These are phyloP conservation scores for Drosophila parvula DNA, from an alignment of 1,140 invertebrate genomes.

Conservation along the genomic window DNA sequence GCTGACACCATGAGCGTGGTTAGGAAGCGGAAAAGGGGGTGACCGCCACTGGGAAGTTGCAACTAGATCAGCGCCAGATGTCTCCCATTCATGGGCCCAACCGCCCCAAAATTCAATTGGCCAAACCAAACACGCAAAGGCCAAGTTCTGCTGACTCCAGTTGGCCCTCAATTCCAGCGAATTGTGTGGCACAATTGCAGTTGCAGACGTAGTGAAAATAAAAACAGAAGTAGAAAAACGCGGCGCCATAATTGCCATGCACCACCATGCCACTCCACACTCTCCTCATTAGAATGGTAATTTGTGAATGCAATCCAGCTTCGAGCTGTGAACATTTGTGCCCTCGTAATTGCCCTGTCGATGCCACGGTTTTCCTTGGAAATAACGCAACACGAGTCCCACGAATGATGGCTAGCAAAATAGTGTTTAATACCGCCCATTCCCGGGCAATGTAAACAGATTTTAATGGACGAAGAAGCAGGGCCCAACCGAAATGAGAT, in stretches of 20 bases:
- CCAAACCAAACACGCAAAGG: constrained; percentile 70
- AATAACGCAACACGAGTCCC: constrained; percentile 41
- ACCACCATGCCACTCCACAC: constrained; percentile 41
- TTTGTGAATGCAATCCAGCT: constrained; percentile 73
- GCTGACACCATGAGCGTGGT: constrained; percentile 44
- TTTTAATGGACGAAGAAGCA: constrained; percentile 21
- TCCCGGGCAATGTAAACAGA: constrained; percentile 38
- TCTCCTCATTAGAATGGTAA: constrained; percentile 75
- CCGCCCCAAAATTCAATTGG: constrained; percentile 61
- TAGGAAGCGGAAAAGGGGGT: constrained; percentile 1
- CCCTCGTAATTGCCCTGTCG: constrained; percentile 48
- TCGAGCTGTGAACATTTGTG: constrained; percentile 61
- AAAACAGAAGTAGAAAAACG: constrained; percentile 25
- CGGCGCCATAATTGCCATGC: constrained; percentile 70
- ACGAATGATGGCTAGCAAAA: constrained; percentile 32
- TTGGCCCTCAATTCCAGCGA: constrained; percentile 40
- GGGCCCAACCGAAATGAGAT: constrained; percentile 27
- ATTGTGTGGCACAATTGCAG: constrained; percentile 42
- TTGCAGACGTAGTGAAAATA: not conserved
- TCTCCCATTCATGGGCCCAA: constrained; percentile 61
- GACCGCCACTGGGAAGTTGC: constrained; percentile 9
- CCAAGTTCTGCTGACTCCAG: constrained; percentile 43
- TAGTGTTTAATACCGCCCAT: constrained; percentile 15
- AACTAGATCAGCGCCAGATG: constrained; percentile 46
- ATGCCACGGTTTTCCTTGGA: constrained; percentile 41